Percentiles rank a stretch among this genome's conserved stretches.
These are phyloP conservation scores for Euphydryas editha DNA, from an alignment of 2,888 invertebrate species.

Conservation along the genomic window DNA sequence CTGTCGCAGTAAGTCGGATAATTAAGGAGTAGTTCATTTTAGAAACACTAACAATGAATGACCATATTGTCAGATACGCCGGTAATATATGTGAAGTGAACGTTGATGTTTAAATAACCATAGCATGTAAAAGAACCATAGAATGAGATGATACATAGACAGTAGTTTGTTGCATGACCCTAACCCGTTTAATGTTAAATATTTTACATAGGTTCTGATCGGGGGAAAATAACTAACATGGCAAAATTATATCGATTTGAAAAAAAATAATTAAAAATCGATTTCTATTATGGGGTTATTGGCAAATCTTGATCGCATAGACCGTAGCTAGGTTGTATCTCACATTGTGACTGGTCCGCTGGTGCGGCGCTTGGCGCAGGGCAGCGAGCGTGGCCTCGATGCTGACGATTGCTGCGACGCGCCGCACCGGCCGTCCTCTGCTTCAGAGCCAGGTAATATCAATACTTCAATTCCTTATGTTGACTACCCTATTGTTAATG, in stretches of 20 bases:
- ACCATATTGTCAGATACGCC: slow-evolving; percentile 27
- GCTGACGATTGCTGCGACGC: slow-evolving; percentile 82
- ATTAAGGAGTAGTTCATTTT: too few species aligned
- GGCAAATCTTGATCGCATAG: slow-evolving; percentile 64
- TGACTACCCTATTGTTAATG: neutral
- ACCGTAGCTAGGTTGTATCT: slow-evolving; percentile 80
- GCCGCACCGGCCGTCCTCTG: slow-evolving; percentile 81
- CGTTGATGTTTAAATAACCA: slow-evolving; percentile 33
- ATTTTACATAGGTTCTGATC: slow-evolving; percentile 49
- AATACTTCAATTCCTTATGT: slow-evolving; percentile 2
- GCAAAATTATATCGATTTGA: neutral
- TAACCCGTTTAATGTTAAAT: slow-evolving; percentile 45
- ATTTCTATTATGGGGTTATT: slow-evolving; percentile 52
- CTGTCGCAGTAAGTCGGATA: too few species aligned
- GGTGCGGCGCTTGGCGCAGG: slow-evolving; percentile 83
- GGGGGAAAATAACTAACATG: slow-evolving; percentile 36
- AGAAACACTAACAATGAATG: neutral
- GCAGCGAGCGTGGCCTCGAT: slow-evolving; percentile 79
- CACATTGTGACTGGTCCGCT: slow-evolving; percentile 84
- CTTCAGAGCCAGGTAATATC: slow-evolving; percentile 72
- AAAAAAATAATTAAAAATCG: neutral
- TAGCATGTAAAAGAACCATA: slow-evolving; percentile 58
- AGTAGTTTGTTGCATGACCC: slow-evolving; percentile 67
- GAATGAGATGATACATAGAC: slow-evolving; percentile 55
- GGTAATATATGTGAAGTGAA: slow-evolving; percentile 29